These are phyloP conservation scores for Pseudomyrmex flavicornis DNA, from an alignment of 1,140 invertebrate species.

Conservation along the genomic window DNA sequence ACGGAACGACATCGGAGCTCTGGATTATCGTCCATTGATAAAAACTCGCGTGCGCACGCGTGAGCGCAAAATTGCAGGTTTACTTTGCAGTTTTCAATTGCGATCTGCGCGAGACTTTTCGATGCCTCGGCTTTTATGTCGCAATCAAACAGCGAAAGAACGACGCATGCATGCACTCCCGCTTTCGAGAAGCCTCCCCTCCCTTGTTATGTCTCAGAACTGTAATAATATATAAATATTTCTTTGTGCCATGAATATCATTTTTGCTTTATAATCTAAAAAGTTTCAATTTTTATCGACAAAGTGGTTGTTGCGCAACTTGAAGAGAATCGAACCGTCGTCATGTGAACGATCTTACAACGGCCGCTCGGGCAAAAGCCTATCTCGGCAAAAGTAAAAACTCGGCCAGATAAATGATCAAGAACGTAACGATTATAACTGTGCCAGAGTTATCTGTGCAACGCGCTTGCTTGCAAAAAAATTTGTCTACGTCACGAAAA, in stretches of 20 bases:
- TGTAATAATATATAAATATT: no score
- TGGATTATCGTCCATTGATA: conserved; percentile 40
- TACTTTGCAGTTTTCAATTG: neutral
- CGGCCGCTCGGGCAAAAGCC: neutral
- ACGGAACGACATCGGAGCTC: conserved; percentile 3
- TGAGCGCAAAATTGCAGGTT: conserved; percentile 22
- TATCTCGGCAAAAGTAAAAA: conserved; percentile 41
- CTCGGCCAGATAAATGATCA: conserved; percentile 53
- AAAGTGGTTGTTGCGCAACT: conserved; percentile 40
- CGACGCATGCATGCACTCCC: no score
- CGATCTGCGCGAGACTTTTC: neutral
- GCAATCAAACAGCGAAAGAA: no score
- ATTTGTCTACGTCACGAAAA: neutral
- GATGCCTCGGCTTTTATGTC: neutral
- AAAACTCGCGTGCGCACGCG: neutral
- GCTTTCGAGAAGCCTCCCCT: neutral
- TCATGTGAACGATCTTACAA: conserved; percentile 25
- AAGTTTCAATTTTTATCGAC: neutral
- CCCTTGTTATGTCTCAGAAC: neutral
- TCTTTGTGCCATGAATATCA: no score
- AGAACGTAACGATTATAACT: neutral
- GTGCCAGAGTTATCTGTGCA: neutral
- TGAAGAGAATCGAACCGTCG: conserved; percentile 39
- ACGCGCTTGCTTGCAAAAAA: conserved; percentile 36
- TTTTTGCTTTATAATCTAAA: neutral